These are phyloP conservation scores for Riptortus pedestris DNA, from an alignment of 1,140 invertebrate species.

Conservation along the genomic window DNA sequence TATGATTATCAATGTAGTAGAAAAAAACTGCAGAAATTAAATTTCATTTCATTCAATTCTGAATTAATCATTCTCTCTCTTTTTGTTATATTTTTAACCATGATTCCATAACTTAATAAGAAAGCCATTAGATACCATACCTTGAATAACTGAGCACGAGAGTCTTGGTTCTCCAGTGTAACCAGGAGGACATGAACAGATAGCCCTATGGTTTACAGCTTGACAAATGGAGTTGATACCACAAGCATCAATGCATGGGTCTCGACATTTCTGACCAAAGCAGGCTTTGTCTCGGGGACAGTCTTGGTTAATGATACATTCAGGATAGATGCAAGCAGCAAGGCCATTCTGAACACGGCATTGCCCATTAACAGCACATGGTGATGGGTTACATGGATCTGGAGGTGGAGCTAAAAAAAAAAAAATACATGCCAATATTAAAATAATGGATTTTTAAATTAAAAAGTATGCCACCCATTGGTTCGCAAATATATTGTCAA, in stretches of 20 bases:
- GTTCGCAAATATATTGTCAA: too few species aligned
- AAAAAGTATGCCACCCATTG: too few species aligned
- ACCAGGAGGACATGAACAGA: constrained; percentile 67
- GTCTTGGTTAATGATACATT: constrained; percentile 74
- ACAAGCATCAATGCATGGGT: constrained; percentile 69
- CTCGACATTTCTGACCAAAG: constrained; percentile 65
- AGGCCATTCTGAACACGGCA: constrained; percentile 57
- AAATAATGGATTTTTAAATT: too few species aligned
- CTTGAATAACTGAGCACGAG: constrained; percentile 46
- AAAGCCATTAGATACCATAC: too few species aligned
- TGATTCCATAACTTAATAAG: too few species aligned
- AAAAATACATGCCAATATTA: background rate
- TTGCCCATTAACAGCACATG: constrained; percentile 66
- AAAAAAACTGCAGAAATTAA: background rate
- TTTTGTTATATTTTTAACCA: too few species aligned
- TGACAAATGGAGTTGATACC: constrained; percentile 77
- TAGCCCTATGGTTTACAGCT: constrained; percentile 65
- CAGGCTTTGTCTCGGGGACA: constrained; percentile 71
- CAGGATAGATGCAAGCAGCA: constrained; percentile 68
- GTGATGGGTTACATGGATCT: constrained; percentile 70
- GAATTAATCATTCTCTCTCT: too few species aligned
- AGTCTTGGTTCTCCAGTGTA: constrained; percentile 70
- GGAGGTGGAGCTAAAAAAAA: constrained; percentile 30
- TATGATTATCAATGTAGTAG: too few species aligned
- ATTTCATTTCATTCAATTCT: too few species aligned